Evolutionary conservation across 2,797 vertebrate species (phyloP).

Genomic region (Chanos chanos): DNA sequence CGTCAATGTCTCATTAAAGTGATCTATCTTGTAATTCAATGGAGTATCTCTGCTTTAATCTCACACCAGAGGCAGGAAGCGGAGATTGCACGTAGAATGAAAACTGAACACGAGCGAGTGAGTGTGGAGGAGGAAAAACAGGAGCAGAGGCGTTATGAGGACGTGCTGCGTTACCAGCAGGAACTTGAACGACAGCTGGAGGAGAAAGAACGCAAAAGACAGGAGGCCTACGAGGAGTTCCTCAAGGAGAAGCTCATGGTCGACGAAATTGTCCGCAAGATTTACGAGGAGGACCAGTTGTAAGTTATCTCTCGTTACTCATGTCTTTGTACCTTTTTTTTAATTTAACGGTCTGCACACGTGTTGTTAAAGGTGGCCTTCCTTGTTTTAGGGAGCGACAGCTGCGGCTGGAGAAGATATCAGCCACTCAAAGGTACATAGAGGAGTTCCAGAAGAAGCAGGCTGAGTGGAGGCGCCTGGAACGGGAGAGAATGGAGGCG

Average conservation of each 20-base stretch:
- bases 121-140: slow-evolving; percentile 65
- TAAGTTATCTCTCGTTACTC: slow-evolving; percentile 59
- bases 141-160: slow-evolving; percentile 65
- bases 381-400: slow-evolving; percentile 76
- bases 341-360: too few relatives aligned
- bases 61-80: slow-evolving; percentile 80
- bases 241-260: slow-evolving; percentile 89
- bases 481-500: slow-evolving; percentile 83
- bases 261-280: slow-evolving; percentile 88
- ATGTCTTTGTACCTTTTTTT: neutral
- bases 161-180: slow-evolving; percentile 69
- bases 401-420: slow-evolving; percentile 81
- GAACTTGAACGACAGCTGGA: slow-evolving; percentile 83
- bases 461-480: slow-evolving; percentile 78
- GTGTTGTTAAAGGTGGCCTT: too few relatives aligned
- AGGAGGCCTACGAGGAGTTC: slow-evolving; percentile 85
- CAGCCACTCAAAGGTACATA: slow-evolving; percentile 75
- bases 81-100: slow-evolving; percentile 72
- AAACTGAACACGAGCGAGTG: slow-evolving; percentile 64
- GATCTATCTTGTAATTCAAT: too few relatives aligned
- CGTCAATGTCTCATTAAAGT: too few relatives aligned
- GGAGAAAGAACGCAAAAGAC: slow-evolving; percentile 78
- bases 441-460: slow-evolving; percentile 85
- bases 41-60: too few relatives aligned
- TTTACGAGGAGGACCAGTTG: slow-evolving; percentile 89